Evolutionary conservation across 2,113 vertebrate genomes (phyloP), one percentile per base, ranked within the genome.

Genomic region (Prunella fulvescens): DNA sequence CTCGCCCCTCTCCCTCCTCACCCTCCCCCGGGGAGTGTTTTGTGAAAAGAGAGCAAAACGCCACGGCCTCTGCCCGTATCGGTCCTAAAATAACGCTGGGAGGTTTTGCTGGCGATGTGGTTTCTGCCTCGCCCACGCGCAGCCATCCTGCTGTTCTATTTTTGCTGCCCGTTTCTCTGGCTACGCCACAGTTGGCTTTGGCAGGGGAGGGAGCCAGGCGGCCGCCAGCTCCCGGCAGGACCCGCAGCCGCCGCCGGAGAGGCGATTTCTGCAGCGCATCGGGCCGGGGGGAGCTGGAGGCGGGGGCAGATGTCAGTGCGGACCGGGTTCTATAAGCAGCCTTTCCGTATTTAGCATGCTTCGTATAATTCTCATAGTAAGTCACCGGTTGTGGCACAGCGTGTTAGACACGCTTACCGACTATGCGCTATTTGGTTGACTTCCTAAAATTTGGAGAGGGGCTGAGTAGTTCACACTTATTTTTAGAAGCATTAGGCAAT

Each of bases 71-170:
- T 70, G 80, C 69, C 69, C 96, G 87, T 81, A 95, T 95, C 91
- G 78, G 92, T 97, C 98, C 97, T 91, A 97, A 98, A 98, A 98
- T 97, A 98, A 97, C 94, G 79, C 95, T 50, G 95, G 96, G 97
- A 97, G 98, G 97, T 97, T 98, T 96, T 97, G 97, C 97, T 98
- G 97, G 97, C 97, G 82, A 73, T 97, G 98, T 97, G 98, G 98
- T 97, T 97, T 98, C 96, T 97, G 98, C 97, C 97, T 98, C 98
- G 94, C 98, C 98, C 98, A 98, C 98, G 95, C 97, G 95, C 97
- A 97, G 97, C 97, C 97, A 98, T 97, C 98, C 97, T 86, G 97
- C 97, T 79, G 96, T 96, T 95, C 98, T 98, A 98, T 98, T 98
- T 98, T 96, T 96, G 98, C 97, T 97, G 97, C 97, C 97, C 96